Percentiles rank a stretch among this genome's conserved stretches.
Conservation (phyloP, 1,140 invertebrate species). For the Euwallacea fornicatus region DNA sequence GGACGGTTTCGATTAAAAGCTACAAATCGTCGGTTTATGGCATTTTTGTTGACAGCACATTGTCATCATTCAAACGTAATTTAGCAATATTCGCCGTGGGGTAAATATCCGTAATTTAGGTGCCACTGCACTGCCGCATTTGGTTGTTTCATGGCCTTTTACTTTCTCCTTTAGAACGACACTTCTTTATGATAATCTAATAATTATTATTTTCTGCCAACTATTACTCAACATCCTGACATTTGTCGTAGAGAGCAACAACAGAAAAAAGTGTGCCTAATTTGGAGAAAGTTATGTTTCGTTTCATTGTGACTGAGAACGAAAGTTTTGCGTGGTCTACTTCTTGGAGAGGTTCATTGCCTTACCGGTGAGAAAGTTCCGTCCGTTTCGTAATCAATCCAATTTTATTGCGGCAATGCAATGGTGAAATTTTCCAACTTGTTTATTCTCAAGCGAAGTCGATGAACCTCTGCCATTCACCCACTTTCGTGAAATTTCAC, state of each 20-base stretch:
- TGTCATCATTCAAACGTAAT: too few relatives aligned
- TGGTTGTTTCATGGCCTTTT: too few relatives aligned
- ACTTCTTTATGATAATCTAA: constrained; percentile 1
- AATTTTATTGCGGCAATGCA: constrained; percentile 19
- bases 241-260: neutral
- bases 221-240: constrained; percentile 3
- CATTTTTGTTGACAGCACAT: too few relatives aligned
- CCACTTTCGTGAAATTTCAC: constrained; percentile 11
- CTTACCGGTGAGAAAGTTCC: constrained; percentile 30
- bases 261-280: constrained; percentile 26
- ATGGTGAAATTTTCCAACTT: constrained; percentile 26
- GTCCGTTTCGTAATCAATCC: constrained; percentile 24
- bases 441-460: neutral
- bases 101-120: too few relatives aligned
- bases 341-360: constrained; percentile 14
- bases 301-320: constrained; percentile 28
- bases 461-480: constrained; percentile 27
- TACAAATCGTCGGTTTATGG: too few relatives aligned
- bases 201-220: neutral
- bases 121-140: too few relatives aligned
- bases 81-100: too few relatives aligned
- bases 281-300: constrained; percentile 27
- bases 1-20: too few relatives aligned
- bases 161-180: neutral
- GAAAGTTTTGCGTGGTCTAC: constrained; percentile 26